These are phyloP conservation scores for Dryomyza anilis DNA, from an alignment of 2,888 invertebrate genomes.

Conservation along the genomic window DNA sequence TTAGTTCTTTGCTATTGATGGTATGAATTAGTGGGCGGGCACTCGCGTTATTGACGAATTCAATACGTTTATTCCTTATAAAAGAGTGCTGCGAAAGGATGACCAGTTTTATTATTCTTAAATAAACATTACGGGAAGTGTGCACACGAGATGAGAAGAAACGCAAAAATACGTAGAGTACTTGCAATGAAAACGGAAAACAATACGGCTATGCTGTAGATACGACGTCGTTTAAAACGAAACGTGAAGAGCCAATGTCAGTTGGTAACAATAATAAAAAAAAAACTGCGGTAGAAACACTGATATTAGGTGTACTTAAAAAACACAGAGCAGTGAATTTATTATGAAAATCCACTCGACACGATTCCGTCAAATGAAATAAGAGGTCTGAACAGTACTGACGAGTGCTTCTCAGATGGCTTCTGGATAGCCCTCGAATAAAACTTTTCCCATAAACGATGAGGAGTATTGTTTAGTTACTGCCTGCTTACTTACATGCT, in stretches of 20 bases:
- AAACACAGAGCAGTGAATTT: constrained; percentile 60
- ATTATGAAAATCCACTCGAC: constrained; percentile 63
- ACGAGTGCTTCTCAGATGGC: constrained; percentile 63
- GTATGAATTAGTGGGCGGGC: no score
- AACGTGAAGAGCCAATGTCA: not conserved
- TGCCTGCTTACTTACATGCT: constrained; percentile 26
- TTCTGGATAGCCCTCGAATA: constrained; percentile 63
- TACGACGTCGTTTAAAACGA: not conserved
- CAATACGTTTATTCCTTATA: not conserved
- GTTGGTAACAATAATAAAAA: constrained; percentile 23
- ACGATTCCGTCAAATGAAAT: constrained; percentile 64
- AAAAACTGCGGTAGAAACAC: constrained; percentile 45
- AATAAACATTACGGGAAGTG: no score
- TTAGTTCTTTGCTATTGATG: no score
- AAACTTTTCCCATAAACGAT: constrained; percentile 60
- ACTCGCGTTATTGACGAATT: not conserved
- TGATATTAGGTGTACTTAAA: constrained; percentile 52
- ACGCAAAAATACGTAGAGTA: no score
- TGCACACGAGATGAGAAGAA: no score
- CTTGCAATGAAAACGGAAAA: no score
- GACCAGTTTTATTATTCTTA: not conserved
- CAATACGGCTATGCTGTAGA: not conserved
- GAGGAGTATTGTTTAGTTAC: constrained; percentile 42
- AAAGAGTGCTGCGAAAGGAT: not conserved
- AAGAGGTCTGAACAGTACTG: constrained; percentile 64